Base-by-base conservation (phyloP, 2,797 vertebrate species). In the Limosa lapponica region DNA sequence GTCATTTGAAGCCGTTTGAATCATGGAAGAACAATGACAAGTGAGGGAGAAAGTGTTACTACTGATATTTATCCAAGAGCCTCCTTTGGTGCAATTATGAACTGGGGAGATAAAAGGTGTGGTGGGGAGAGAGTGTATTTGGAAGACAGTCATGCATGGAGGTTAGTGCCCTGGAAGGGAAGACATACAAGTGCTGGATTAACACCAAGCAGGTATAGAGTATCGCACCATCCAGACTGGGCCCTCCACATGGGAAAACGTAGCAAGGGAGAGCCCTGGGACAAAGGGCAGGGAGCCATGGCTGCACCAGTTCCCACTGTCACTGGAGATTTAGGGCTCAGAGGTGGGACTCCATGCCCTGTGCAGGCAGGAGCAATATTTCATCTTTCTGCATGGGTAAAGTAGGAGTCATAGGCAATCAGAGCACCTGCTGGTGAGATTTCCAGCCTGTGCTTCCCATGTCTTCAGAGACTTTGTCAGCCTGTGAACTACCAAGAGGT, bases 1-100 rank as follows among this genome's bases (percentile, higher is more conserved):
- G 90, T 87, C 83, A 89, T 81, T 87, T 92, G 89, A 92, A 97
- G 71, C 78, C 16, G 15, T 96, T 96, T 95, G 86, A 93, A 84
- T 94, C 72, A n/a, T 8, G 27, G 73, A 90, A 95, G 88, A 96
- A 97, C 96, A 97, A 97, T 96, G 93, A 70, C 70, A 75, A 90
- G 92, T 2, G 14, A 95, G 85, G 87, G 93, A 93, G 91, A 95
- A 96, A 95, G 91, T 93, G 93, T 94, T 96, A 82, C 77, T 91
- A 62, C 71, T 62, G 92, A 55, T 94, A 67, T 44, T 89, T 96
- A 95, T 95, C 88, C 12, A 2, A 88, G 69, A 94, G 64, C 69
- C 96, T 96, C 78, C 81, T 96, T 95, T 75, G 79, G 82, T 87
- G 89, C 91, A 96, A 95, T 96, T 97, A 92, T n/a, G 11, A 49